Percentiles rank a stretch among this genome's conserved stretches.
phyloP scores from a whole-genome alignment of 2,888 invertebrate genomes.

The Calliscelio sp. region DNA sequence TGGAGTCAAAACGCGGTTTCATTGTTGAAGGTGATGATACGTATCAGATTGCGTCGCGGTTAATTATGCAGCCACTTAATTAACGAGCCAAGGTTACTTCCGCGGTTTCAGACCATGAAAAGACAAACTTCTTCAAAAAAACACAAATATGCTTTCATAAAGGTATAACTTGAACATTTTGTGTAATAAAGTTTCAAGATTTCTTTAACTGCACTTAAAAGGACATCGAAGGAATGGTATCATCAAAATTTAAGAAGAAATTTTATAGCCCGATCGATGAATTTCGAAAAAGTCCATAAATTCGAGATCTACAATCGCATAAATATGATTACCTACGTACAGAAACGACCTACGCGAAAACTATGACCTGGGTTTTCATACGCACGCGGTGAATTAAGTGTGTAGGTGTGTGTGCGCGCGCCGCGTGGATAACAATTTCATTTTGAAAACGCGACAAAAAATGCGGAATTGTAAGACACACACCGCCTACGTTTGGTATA shows the following conservation, averaged over 20 bases:
- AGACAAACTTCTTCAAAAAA: slow-evolving; percentile 10
- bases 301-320: slow-evolving; percentile 49
- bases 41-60: slow-evolving; percentile 55
- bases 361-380: slow-evolving; percentile 16
- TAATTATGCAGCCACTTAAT: slow-evolving; percentile 58
- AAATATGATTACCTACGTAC: slow-evolving; percentile 58
- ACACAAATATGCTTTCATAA: not conserved
- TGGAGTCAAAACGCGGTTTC: slow-evolving; percentile 40
- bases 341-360: slow-evolving; percentile 53
- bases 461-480: slow-evolving; percentile 50
- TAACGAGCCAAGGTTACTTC: slow-evolving; percentile 55
- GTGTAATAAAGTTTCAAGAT: too few relatives aligned
- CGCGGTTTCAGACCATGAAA: slow-evolving; percentile 44
- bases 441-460: slow-evolving; percentile 63
- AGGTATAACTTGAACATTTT: too few relatives aligned
- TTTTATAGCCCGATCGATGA: too few relatives aligned
- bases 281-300: slow-evolving; percentile 36
- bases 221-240: too few relatives aligned
- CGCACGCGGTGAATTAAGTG: slow-evolving; percentile 19
- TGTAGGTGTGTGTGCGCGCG: slow-evolving; percentile 61
- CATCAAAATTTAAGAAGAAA: too few relatives aligned
- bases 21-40: slow-evolving; percentile 66
- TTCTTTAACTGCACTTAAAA: too few relatives aligned
- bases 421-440: slow-evolving; percentile 49
- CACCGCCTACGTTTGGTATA: slow-evolving; percentile 55